Base-by-base conservation (phyloP, 2,797 vertebrate species). In the Sciurus vulgaris region DNA sequence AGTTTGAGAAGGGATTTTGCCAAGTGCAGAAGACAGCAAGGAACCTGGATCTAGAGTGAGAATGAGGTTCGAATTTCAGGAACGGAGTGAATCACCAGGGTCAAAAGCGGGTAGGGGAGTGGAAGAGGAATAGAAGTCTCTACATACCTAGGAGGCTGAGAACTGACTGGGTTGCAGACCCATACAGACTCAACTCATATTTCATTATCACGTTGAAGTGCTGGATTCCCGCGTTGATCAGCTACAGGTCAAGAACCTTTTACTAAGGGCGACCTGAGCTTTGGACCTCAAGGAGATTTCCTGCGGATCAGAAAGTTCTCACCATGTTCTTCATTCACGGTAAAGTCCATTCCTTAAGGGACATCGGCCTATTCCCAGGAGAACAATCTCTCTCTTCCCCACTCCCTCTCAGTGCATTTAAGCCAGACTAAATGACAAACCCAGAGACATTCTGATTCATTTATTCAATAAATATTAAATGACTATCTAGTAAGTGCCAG, bases 371-470 rank as follows among this genome's bases (percentile, higher is more conserved):
- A 12, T 2, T 67, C 26, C 26, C 56, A 17, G 61, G n/a, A 73
- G 35, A 90, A 38, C 33, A 20, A 20, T 30, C 38, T 73, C 69
- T 69, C 22, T 69, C 11, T 47, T 13, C 14, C 35, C 67, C 11
- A 51, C 4, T 84, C 6, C 49, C 24, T 38, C 63, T 77, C 26
- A 63, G 59, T 54, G 38, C 54, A 51, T 84, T 89, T 33, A 81
- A 44, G 24, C 5, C 4, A 3, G 44, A 15, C 35, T 74, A 63
- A 79, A 54, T 28, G 72, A 47, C 49, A 84, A 70, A 26, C 33
- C 70, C 38, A 51, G 73, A 84, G 59, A 13, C 38, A 76, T 87
- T 96, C 44, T 72, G 14, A 88, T 74, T 93, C 33, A 47, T 95
- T 84, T 20, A 81, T 67, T 78, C 38, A 69, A 89, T 76, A 92